Evolutionary conservation across 1,140 invertebrate species (phyloP).

Genomic region (Atta colombica): DNA sequence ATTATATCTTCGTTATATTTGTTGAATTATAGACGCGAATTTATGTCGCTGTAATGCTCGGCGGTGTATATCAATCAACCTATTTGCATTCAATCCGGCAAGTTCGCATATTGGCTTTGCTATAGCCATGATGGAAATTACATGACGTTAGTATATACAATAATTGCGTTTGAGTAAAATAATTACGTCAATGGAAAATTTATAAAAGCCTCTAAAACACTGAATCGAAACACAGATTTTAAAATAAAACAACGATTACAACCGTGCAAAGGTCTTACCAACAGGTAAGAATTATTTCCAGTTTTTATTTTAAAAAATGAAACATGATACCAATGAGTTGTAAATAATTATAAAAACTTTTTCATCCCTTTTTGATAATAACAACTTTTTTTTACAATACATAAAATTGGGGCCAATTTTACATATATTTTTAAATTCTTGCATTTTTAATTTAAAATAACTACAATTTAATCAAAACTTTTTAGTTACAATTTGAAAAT

Average conservation of each 20-base stretch:
- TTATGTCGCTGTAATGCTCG: slow-evolving; percentile 40
- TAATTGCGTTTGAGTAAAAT: slow-evolving; percentile 47
- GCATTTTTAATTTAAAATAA: not conserved
- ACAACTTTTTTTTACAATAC: not conserved
- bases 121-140: slow-evolving; percentile 43
- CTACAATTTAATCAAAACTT: not conserved
- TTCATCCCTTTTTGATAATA: not conserved
- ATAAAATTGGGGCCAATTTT: too few species aligned
- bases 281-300: not conserved
- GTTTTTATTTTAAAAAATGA: not conserved
- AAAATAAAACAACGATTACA: not conserved
- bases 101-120: slow-evolving; percentile 38
- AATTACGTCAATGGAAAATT: slow-evolving; percentile 27
- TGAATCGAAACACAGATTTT: not conserved
- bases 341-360: not conserved
- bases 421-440: not conserved
- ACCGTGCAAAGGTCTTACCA: too few species aligned
- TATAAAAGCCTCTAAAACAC: not conserved
- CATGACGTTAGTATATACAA: slow-evolving; percentile 1
- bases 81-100: slow-evolving; percentile 53
- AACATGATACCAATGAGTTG: not conserved
- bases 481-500: slow-evolving; percentile 4
- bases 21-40: slow-evolving; percentile 62
- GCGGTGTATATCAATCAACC: slow-evolving; percentile 57
- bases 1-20: slow-evolving; percentile 55